Evolutionary conservation across 2,888 invertebrate species (phyloP), one percentile per base, ranked within the genome.

Genomic region (Kuschelorhynchus macadamiae): DNA sequence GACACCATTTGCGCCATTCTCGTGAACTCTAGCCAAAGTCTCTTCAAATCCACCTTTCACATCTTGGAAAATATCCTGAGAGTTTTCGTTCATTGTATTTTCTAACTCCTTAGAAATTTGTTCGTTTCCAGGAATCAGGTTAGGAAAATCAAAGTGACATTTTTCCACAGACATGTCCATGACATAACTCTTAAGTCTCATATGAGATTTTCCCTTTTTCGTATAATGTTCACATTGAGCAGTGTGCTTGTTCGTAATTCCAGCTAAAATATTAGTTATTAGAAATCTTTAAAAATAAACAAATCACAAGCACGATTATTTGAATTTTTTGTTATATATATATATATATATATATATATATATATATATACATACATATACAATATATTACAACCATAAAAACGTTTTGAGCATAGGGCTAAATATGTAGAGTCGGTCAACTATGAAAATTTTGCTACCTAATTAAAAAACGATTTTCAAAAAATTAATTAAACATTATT

Each of bases 131-230:
- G 77, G 77, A 12, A 80, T 72, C 1, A 79, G 25, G 56, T 78
- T 75, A 0, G 69, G 67, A 32, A 76, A 80, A 62, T 76, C 53
- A 56, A 72, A 78, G 11, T 67, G 21, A 1, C 78, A 53, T 14
- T 83, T 83, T 72, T 87, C 84, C 0, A 90, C 90, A 2, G 84
- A 81, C 78, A 91, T 88, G 63, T 86, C 85, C 8, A 91, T 86
- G 0, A 81, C 83, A 67, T 76, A 78, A 9, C 73, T 73, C 3
- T 49, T 71, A 1, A 77, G 16, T 33, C 66, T 65, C 9, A 78
- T 4, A 46, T 76, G 59, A 0, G 65, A 73, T 67, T 78, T 75
- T 2, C 76, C 76, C 32, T 77, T 75, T 50, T 78, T 79, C 16
- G 44, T 61, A 63, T 74, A 75, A n/a, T 67, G 68, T 50, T 78